A percentile compares a stretch with the other conserved stretches of the same genome.
phyloP scores from a whole-genome alignment of 2,797 vertebrate genomes.

The Heteromormyrus szaboi region DNA sequence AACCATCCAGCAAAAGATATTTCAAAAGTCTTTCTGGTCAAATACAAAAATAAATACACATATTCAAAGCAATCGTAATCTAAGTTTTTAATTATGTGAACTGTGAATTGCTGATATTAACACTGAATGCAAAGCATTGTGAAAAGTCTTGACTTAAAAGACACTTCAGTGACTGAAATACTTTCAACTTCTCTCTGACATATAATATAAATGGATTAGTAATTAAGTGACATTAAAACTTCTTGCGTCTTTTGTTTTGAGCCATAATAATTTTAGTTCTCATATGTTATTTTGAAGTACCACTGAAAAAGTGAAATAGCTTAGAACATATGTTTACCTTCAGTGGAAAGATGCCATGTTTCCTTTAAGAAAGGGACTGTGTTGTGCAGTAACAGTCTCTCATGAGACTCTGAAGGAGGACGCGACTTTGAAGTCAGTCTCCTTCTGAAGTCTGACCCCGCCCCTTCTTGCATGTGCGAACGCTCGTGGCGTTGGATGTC shows the following conservation, averaged over 20 bases:
- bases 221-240: background rate
- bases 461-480: conserved; percentile 61
- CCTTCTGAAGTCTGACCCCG: conserved; percentile 62
- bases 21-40: background rate
- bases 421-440: conserved; percentile 61
- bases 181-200: background rate
- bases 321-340: conserved; percentile 18
- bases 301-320: background rate
- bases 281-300: background rate
- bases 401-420: conserved; percentile 59
- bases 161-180: background rate
- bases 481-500: conserved; percentile 52
- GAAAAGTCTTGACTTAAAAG: background rate
- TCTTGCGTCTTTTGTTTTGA: background rate
- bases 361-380: background rate
- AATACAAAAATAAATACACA: background rate
- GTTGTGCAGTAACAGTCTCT: conserved; percentile 67
- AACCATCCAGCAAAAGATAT: background rate
- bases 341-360: conserved; percentile 10
- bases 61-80: background rate
- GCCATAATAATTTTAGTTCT: background rate
- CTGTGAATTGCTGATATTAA: background rate
- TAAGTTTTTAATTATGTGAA: background rate
- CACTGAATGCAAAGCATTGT: background rate
- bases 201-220: conserved; percentile 3